These are phyloP conservation scores for Conopomorpha cramerella DNA, from an alignment of 1,140 invertebrate species.

Conservation along the genomic window DNA sequence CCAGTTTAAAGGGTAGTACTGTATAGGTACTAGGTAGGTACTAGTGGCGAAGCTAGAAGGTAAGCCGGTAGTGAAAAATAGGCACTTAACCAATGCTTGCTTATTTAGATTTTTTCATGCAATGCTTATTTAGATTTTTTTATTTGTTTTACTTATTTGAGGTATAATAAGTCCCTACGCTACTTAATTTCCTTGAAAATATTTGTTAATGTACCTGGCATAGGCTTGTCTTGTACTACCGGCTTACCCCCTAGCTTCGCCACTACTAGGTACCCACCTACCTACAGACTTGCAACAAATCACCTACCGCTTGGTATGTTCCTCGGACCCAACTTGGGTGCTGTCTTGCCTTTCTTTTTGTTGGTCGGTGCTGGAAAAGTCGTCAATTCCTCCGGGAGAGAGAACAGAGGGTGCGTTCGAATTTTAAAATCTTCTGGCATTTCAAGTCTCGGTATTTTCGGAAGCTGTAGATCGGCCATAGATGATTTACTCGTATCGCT, in stretches of 20 bases:
- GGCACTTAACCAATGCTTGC: too few relatives aligned
- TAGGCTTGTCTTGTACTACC: too few relatives aligned
- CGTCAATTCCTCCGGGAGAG: constrained; percentile 57
- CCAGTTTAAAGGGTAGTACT: too few relatives aligned
- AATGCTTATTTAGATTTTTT: too few relatives aligned
- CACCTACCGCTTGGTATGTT: constrained; percentile 26
- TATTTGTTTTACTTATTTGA: too few relatives aligned
- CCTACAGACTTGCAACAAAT: neutral
- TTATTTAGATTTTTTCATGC: too few relatives aligned
- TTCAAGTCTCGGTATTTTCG: constrained; percentile 50
- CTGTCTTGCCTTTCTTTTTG: constrained; percentile 24
- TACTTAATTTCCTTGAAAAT: too few relatives aligned
- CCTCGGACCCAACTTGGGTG: constrained; percentile 12
- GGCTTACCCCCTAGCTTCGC: too few relatives aligned
- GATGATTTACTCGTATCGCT: constrained; percentile 19
- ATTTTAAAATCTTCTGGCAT: constrained; percentile 61
- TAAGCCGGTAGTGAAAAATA: too few relatives aligned
- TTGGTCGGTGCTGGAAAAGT: constrained; percentile 32
- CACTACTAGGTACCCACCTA: neutral
- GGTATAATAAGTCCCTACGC: too few relatives aligned
- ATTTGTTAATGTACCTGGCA: too few relatives aligned
- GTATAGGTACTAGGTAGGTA: too few relatives aligned
- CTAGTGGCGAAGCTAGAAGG: neutral
- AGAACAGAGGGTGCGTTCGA: constrained; percentile 53
- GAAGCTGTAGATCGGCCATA: constrained; percentile 28